Conservation (phyloP, 2,797 vertebrate genomes). For the Psittacula derbiana region DNA sequence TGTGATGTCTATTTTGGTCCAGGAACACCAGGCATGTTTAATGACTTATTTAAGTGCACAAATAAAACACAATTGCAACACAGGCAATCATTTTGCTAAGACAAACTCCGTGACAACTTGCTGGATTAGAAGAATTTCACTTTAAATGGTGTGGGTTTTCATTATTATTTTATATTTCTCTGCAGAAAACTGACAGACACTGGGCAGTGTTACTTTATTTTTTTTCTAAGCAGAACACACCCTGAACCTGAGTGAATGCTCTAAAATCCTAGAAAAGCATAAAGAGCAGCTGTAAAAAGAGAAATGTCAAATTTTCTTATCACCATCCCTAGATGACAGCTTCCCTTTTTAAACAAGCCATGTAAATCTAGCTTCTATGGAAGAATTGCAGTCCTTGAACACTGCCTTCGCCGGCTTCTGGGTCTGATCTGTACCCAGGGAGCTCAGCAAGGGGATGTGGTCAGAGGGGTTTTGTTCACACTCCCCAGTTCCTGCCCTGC, state of each 20-base stretch:
- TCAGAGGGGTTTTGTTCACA: accelerated
- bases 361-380: not conserved
- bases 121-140: not conserved
- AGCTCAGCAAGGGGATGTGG: not conserved
- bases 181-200: not conserved
- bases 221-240: not conserved
- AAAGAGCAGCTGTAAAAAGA: not conserved
- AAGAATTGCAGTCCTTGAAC: not conserved
- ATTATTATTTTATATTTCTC: not conserved
- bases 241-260: not conserved
- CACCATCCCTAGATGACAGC: not conserved
- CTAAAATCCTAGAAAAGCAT: not conserved
- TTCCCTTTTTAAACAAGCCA: not conserved
- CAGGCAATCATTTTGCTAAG: not conserved
- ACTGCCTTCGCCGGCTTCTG: not conserved
- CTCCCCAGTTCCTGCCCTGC: not conserved
- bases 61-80: not conserved
- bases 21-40: not conserved
- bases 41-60: not conserved
- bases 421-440: not conserved
- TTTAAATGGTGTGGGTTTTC: not conserved
- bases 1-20: not conserved
- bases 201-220: not conserved
- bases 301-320: not conserved
- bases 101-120: not conserved